Base-by-base conservation (phyloP, 2,797 vertebrate genomes). In the Sciurus vulgaris region DNA sequence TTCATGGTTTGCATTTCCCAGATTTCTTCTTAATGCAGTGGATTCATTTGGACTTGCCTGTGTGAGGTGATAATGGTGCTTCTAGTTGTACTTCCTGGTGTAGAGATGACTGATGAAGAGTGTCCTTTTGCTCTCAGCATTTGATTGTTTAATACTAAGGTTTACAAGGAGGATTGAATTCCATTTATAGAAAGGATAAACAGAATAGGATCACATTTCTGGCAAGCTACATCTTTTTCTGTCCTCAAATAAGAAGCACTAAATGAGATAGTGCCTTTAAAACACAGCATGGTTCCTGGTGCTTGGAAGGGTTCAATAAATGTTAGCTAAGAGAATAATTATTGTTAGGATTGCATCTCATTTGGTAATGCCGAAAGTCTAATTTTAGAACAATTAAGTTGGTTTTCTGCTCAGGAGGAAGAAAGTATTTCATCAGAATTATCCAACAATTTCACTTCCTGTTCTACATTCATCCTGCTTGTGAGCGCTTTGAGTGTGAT, bases 21-120 rank as follows among this genome's bases (percentile, higher is more conserved):
- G 73, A 96, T 95, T 97, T 95, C 86, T 86, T 95, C 92, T 88
- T 94, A 97, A 91, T 96, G 89, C 26, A 54, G 8, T 51, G 33
- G 41, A 74, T 91, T 94, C 84, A 54, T 91, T 84, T 95, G 70
- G 49, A 76, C 35, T 85, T 47, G 65, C 38, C 72, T 89, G 33
- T 69, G 33, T 79, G 69, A 56, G 24, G 73, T 81, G 69, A 54
- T 89, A 89, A 92, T 93, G 67, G 35, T 63, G 20, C 20, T 72
- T 83, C 89, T 85, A 28, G 59, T 51, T 85, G 33, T 26, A n/a
- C 76, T 92, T n/a, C 59, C 47, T 65, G 5, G 14, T 67, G 12
- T 76, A 69, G 54, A 14, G 22, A 74, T 70, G 22, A 56, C 77
- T 89, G 47, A 81, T 61, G n/a, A 54, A 76, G 38, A 69, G 30